Evolutionary conservation across 2,113 vertebrate species (phyloP).

Genomic region (Oncorhynchus tshawytscha): DNA sequence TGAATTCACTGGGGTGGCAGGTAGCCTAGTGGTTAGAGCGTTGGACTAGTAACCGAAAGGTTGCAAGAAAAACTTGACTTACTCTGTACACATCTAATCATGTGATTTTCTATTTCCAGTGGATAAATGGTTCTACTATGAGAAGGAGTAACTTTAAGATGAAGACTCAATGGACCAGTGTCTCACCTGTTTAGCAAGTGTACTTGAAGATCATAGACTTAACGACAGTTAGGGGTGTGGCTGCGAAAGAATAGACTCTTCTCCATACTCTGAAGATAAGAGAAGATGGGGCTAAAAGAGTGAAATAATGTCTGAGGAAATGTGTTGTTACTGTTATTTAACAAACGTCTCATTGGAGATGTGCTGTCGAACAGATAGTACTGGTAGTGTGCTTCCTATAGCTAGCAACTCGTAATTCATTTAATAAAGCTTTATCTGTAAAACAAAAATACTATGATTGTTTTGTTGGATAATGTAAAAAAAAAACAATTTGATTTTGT

Average conservation of each 20-base stretch:
- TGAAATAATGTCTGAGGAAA: constrained; percentile 35
- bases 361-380: constrained; percentile 26
- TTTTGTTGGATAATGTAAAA: not conserved
- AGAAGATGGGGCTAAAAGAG: not conserved
- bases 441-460: constrained; percentile 28
- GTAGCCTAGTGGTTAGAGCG: too few relatives aligned
- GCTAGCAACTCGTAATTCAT: constrained; percentile 33
- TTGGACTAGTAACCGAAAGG: too few relatives aligned
- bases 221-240: not conserved
- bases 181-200: constrained; percentile 23
- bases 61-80: not conserved
- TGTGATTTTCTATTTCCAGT: constrained; percentile 70
- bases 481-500: not conserved
- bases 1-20: too few relatives aligned
- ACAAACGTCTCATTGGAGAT: constrained; percentile 48
- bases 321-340: constrained; percentile 46
- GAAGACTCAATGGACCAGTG: constrained; percentile 17
- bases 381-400: constrained; percentile 11
- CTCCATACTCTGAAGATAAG: constrained; percentile 17
- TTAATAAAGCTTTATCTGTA: constrained; percentile 63
- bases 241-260: not conserved
- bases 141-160: constrained; percentile 69
- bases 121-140: constrained; percentile 89
- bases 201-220: constrained; percentile 27
- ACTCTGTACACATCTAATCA: not conserved